Conservation (phyloP, 2,797 vertebrate species). For the Melanotaenia pygmaea region DNA sequence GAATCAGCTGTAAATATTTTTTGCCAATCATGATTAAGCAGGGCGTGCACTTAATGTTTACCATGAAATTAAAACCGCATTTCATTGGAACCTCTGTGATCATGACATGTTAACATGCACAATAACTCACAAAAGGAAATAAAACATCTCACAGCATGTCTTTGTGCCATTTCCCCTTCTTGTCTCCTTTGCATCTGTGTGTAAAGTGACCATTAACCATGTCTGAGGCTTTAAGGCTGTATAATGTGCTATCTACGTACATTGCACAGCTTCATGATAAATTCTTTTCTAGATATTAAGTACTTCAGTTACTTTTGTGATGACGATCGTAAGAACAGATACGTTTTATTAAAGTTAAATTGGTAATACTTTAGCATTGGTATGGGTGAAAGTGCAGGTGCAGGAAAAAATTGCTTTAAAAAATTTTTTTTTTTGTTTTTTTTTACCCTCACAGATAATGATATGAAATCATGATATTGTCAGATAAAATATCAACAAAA, state of each 20-base stretch:
- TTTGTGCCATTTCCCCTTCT: neutral
- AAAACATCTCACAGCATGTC: conserved; percentile 48
- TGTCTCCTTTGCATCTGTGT: neutral
- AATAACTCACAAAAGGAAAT: conserved; percentile 56
- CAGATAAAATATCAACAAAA: neutral
- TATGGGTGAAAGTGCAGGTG: neutral
- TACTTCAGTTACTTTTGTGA: neutral
- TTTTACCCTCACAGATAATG: neutral
- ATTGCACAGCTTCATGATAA: neutral
- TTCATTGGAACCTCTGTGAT: conserved; percentile 53
- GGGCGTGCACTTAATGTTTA: conserved; percentile 62
- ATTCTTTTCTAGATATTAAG: neutral
- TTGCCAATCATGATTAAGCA: conserved; percentile 62
- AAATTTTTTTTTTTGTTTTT: neutral
- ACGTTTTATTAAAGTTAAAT: neutral
- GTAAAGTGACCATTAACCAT: neutral
- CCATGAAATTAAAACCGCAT: conserved; percentile 37
- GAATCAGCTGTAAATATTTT: conserved; percentile 78
- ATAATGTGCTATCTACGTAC: neutral
- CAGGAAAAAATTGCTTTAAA: neutral
- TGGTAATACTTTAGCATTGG: too few species aligned
- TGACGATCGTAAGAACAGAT: neutral
- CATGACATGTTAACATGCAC: conserved; percentile 46
- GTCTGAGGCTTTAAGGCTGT: neutral
- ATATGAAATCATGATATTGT: neutral